Conservation (phyloP, 2,113 vertebrate species). For the Aspiorhynchus laticeps region DNA sequence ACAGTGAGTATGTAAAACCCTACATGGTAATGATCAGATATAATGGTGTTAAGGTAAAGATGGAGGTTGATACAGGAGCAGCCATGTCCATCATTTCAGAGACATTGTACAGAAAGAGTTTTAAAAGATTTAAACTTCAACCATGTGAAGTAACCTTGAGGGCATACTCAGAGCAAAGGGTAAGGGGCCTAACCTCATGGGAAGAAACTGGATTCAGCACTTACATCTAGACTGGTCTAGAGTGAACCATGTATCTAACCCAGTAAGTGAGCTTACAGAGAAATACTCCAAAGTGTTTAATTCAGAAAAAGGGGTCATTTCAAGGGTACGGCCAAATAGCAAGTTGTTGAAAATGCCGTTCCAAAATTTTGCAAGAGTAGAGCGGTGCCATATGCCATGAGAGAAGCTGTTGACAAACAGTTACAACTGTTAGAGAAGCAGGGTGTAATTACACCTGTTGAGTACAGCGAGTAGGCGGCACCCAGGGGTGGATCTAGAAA, state of each 20-base stretch:
- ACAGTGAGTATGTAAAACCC: no score
- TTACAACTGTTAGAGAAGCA: neutral
- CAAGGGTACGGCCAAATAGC: neutral
- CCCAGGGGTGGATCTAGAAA: no score
- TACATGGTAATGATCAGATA: no score
- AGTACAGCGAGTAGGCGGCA: no score
- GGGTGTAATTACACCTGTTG: no score
- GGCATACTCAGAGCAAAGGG: no score
- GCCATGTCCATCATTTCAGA: no score
- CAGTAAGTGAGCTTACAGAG: neutral
- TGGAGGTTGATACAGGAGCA: no score
- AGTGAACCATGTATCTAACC: neutral
- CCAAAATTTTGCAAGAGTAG: neutral
- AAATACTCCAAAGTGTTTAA: neutral
- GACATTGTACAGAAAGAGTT: neutral
- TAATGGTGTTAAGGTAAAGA: no score
- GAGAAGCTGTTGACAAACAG: neutral
- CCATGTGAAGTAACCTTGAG: no score
- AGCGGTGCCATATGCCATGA: neutral
- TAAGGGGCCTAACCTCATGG: neutral
- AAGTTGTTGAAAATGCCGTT: neutral
- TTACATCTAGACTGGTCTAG: neutral
- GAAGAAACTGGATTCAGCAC: neutral
- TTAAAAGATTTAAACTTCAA: no score
- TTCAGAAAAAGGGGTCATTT: neutral